Evolutionary conservation across 2,113 vertebrate genomes (phyloP).

Genomic region (Pelobates fuscus): DNA sequence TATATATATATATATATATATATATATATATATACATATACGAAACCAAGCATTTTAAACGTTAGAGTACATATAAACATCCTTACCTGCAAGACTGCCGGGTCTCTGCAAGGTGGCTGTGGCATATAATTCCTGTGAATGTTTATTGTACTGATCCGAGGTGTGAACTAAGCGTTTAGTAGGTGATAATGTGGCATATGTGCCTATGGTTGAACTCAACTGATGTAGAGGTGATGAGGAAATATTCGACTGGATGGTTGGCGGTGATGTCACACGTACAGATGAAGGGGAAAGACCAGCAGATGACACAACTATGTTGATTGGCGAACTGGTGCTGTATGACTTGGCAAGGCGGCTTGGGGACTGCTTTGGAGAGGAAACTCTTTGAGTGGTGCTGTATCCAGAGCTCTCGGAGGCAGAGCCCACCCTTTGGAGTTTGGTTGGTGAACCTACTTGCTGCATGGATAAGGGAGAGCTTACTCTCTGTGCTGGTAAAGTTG

Average conservation of each 20-base stretch:
- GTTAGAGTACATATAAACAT: no score
- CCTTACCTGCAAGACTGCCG: constrained; percentile 89
- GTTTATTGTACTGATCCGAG: constrained; percentile 91
- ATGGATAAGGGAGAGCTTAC: constrained; percentile 87
- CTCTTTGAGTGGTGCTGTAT: constrained; percentile 81
- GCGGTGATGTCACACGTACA: constrained; percentile 84
- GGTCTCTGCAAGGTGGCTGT: constrained; percentile 93
- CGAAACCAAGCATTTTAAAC: no score
- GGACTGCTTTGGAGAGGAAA: constrained; percentile 91
- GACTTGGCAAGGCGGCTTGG: constrained; percentile 91
- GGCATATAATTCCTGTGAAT: constrained; percentile 92
- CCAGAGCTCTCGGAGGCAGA: constrained; percentile 79
- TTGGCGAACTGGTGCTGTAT: constrained; percentile 94
- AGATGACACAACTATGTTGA: constrained; percentile 89
- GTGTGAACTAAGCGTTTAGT: constrained; percentile 93
- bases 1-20: neutral
- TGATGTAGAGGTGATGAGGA: constrained; percentile 89
- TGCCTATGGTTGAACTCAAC: constrained; percentile 91
- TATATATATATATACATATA: neutral
- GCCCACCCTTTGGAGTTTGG: constrained; percentile 88
- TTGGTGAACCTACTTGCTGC: constrained; percentile 82
- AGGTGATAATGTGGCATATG: constrained; percentile 94
- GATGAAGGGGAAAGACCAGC: constrained; percentile 78
- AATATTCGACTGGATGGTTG: constrained; percentile 76
- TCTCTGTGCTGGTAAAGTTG: constrained; percentile 89